These are phyloP conservation scores for Sterna hirundo DNA, from an alignment of 2,113 vertebrate genomes.

Conservation along the genomic window DNA sequence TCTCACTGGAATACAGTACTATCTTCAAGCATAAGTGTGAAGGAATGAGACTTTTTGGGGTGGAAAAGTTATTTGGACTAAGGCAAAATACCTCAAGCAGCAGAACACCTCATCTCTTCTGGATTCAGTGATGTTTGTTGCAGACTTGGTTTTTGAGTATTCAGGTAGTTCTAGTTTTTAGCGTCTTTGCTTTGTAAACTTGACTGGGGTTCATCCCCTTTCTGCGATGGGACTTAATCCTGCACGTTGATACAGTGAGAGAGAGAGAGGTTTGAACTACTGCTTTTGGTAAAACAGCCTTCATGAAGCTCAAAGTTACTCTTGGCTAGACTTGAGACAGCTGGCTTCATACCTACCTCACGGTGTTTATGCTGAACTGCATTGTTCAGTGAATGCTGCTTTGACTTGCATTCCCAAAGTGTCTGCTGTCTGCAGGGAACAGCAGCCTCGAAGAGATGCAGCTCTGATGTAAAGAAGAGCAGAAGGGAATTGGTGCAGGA, in stretches of 20 bases:
- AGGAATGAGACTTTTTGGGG: not conserved
- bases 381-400: not conserved
- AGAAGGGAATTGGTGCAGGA: not conserved
- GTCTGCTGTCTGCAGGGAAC: not conserved
- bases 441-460: not conserved
- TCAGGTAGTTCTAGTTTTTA: not conserved
- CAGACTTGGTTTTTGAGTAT: not conserved
- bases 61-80: not conserved
- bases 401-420: not conserved
- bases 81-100: not conserved
- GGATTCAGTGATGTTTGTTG: not conserved
- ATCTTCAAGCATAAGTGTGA: not conserved
- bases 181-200: not conserved
- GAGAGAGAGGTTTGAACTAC: not conserved
- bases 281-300: not conserved
- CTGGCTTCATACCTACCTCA: not conserved
- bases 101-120: not conserved
- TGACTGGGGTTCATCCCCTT: not conserved
- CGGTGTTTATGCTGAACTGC: not conserved
- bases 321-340: not conserved
- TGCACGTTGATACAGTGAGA: not conserved
- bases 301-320: not conserved
- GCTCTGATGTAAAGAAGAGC: not conserved
- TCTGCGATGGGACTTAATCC: not conserved
- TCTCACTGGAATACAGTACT: not conserved